These are phyloP conservation scores for Crotalus helleri DNA, from an alignment of 2,113 vertebrate species.

Conservation along the genomic window DNA sequence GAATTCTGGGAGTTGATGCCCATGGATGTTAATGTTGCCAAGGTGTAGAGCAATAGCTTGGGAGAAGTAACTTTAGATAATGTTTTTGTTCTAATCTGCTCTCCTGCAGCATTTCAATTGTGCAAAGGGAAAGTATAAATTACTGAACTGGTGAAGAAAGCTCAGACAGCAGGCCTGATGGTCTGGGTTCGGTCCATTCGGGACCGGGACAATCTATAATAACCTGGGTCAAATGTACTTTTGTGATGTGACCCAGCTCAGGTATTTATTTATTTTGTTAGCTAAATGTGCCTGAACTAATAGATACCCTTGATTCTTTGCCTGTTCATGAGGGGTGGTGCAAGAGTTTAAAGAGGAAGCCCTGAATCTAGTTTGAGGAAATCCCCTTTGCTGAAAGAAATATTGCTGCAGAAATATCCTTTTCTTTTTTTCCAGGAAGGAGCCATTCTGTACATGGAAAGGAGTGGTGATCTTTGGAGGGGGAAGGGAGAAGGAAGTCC, in stretches of 20 bases:
- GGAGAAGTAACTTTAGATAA: not conserved
- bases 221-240: not conserved
- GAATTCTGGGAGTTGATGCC: not conserved
- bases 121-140: not conserved
- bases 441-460: constrained; percentile 31
- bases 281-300: constrained; percentile 22
- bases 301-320: not conserved
- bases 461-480: constrained; percentile 38
- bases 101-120: not conserved
- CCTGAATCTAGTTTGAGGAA: constrained; percentile 18
- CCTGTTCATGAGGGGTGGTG: not conserved
- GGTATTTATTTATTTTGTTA: not conserved
- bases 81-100: not conserved
- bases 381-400: constrained; percentile 2
- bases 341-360: constrained; percentile 15
- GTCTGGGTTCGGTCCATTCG: not conserved
- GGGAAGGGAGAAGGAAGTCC: not conserved
- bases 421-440: not conserved
- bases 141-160: not conserved
- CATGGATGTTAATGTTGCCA: not conserved
- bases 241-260: not conserved
- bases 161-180: not conserved
- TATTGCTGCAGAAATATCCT: constrained; percentile 25
- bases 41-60: not conserved
- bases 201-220: not conserved